Base-by-base conservation (phyloP, 1,140 invertebrate genomes). In the Thrips palmi region DNA sequence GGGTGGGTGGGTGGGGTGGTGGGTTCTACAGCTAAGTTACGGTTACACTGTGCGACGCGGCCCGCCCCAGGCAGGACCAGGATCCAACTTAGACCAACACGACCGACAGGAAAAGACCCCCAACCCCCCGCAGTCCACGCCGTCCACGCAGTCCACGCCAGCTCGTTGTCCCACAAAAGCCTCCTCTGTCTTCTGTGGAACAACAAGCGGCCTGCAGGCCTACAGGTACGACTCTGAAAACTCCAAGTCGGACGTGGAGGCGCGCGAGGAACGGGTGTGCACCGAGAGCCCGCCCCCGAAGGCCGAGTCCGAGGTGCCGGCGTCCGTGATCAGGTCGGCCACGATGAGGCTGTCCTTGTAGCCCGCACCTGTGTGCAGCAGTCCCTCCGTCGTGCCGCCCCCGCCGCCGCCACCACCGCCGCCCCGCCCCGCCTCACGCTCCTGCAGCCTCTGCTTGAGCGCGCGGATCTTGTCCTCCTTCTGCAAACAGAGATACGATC, bases 191-290 rank as follows among this genome's bases (percentile, higher is more conserved):
- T 8, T 8, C 24, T 8, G 12, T 27, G 12, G 12, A 27, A 27
- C 7, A 12, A 12, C 7, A 12, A 8, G 5, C 14, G 6, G 18
- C 15, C 18, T 38, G 11, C 11, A 11, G 15, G 29, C 47, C 70
- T 74, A 85, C 42, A 85, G 64, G 55, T 86, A 87, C 48, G 81
- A 85, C 54, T 86, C 83, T 36, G 81, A 85, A 54, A 85, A 82
- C 54, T 86, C 81, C 52, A 79, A 68, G 58, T 85, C 81, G 29
- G 81, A 82, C 49, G 74, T 72, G 54, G 75, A 78, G 50, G 74
- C 75, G 46, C 74, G 64, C 24, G 78, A 79, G 33, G 77, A 79
- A 44, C 77, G 67, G 32, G 79, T 81, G 54, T 77, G 74, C 42
- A 76, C 65, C 30, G 71, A 72, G 50, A 72, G 63, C 43, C 71